A percentile compares a stretch with the other conserved stretches of the same genome.
phyloP scores from a whole-genome alignment of 1,140 invertebrate species.

The Hypsibius dujardini region DNA sequence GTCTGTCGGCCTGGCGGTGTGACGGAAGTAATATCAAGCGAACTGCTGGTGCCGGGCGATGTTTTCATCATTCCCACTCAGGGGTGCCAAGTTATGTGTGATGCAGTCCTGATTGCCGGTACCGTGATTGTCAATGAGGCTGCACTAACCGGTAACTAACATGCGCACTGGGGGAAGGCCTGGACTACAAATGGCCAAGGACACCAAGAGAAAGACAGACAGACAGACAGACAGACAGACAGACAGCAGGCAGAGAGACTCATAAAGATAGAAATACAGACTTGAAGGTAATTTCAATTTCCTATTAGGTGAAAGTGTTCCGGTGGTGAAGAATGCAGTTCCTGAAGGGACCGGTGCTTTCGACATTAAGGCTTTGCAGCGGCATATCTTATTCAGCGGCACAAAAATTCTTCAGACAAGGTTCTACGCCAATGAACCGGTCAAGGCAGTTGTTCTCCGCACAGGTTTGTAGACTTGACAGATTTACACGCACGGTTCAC shows the following conservation, averaged over 20 bases:
- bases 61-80: slow-evolving; percentile 60
- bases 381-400: slow-evolving; percentile 78
- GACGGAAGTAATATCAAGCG: slow-evolving; percentile 40
- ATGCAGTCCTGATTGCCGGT: slow-evolving; percentile 66
- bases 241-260: too few species aligned
- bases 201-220: background rate
- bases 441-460: slow-evolving; percentile 54
- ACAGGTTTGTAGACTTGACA: slow-evolving; percentile 36
- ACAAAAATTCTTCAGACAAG: slow-evolving; percentile 86
- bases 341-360: slow-evolving; percentile 39
- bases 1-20: background rate
- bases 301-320: slow-evolving; percentile 54
- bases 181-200: too few species aligned
- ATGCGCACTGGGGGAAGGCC: too few species aligned
- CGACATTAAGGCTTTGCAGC: slow-evolving; percentile 50
- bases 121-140: slow-evolving; percentile 80
- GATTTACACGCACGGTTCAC: too few species aligned
- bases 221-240: slow-evolving; percentile 7
- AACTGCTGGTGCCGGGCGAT: slow-evolving; percentile 66
- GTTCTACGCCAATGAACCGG: slow-evolving; percentile 55
- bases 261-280: too few species aligned
- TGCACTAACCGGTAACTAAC: slow-evolving; percentile 52
- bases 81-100: slow-evolving; percentile 71
- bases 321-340: slow-evolving; percentile 71
- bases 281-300: too few species aligned